These are phyloP conservation scores for Armadillidium nasatum DNA, from an alignment of 1,140 invertebrate genomes.

Conservation along the genomic window DNA sequence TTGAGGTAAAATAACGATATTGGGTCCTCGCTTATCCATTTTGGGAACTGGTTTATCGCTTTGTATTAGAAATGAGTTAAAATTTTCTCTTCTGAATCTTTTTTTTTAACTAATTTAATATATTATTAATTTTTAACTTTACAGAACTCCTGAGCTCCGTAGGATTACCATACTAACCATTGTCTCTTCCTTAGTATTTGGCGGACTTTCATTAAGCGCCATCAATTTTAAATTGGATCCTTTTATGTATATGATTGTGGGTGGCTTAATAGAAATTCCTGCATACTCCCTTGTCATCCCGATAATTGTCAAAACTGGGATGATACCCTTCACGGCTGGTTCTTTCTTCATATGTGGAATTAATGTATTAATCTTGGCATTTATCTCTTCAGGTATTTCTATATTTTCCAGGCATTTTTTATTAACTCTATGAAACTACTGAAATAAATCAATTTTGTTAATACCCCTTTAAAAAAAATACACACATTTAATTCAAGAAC, in stretches of 20 bases:
- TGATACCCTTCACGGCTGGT: slow-evolving; percentile 15
- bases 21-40: too few relatives aligned
- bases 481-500: too few relatives aligned
- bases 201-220: slow-evolving; percentile 32
- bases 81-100: too few relatives aligned
- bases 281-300: slow-evolving; percentile 31
- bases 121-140: too few relatives aligned
- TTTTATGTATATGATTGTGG: slow-evolving; percentile 33
- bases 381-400: slow-evolving; percentile 28
- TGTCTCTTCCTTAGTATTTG: slow-evolving; percentile 33
- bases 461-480: too few relatives aligned
- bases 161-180: slow-evolving; percentile 16
- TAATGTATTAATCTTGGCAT: slow-evolving; percentile 19
- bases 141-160: slow-evolving; percentile 28
- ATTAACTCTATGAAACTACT: too few relatives aligned
- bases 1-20: too few relatives aligned
- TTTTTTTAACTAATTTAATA: too few relatives aligned
- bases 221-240: slow-evolving; percentile 28
- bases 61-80: too few relatives aligned
- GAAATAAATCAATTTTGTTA: too few relatives aligned
- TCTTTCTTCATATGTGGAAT: slow-evolving; percentile 27
- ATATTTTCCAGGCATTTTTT: too few relatives aligned
- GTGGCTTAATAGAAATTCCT: slow-evolving; percentile 35
- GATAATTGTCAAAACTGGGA: slow-evolving; percentile 29
- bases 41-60: too few relatives aligned